A percentile compares a stretch with the other conserved stretches of the same genome.
phyloP scores from a whole-genome alignment of 1,140 invertebrate species.

The Maniola jurtina region DNA sequence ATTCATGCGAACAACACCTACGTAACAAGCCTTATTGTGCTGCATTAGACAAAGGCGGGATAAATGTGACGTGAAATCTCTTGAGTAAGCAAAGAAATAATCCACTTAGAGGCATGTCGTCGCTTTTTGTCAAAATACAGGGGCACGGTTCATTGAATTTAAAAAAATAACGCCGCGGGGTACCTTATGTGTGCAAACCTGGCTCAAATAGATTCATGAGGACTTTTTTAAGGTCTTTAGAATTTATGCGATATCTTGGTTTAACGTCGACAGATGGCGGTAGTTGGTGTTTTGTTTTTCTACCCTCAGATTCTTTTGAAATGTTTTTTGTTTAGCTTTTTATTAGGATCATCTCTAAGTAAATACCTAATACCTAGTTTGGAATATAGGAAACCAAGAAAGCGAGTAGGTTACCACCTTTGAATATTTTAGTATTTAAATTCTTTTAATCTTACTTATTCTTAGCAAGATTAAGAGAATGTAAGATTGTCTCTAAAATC shows the following conservation, averaged over 20 bases:
- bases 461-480: too few species aligned
- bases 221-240: conserved; percentile 9
- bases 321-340: background rate
- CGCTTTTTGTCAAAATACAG: conserved; percentile 69
- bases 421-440: too few species aligned
- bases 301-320: conserved; percentile 7
- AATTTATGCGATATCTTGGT: conserved; percentile 1
- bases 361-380: too few species aligned
- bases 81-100: conserved; percentile 52
- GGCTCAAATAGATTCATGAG: conserved; percentile 6
- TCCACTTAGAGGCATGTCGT: conserved; percentile 75
- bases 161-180: conserved; percentile 69
- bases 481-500: too few species aligned
- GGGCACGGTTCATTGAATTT: conserved; percentile 64
- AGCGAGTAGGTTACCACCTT: too few species aligned
- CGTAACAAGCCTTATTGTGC: conserved; percentile 66
- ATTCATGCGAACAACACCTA: conserved; percentile 70
- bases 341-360: too few species aligned
- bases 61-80: conserved; percentile 75
- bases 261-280: conserved; percentile 44
- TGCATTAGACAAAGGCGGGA: conserved; percentile 57
- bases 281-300: conserved; percentile 25
- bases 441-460: too few species aligned
- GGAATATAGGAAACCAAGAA: too few species aligned
- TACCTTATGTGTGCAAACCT: conserved; percentile 55